Conservation (phyloP, 2,888 invertebrate genomes). For the Chrysolina americana region DNA sequence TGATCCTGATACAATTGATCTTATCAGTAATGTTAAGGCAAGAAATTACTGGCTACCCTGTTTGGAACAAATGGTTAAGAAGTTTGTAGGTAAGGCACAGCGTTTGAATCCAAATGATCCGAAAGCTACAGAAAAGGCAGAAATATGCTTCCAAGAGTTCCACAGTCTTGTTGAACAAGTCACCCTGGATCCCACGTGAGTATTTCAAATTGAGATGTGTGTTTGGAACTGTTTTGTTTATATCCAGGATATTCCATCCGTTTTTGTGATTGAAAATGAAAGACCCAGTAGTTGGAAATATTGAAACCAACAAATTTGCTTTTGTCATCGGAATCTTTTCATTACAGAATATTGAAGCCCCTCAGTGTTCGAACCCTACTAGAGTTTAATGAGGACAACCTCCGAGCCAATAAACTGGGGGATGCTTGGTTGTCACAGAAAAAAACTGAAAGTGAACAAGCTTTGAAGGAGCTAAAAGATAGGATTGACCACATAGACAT, state of each 20-base stretch:
- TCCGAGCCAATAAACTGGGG: slow-evolving; percentile 92
- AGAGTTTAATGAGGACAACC: slow-evolving; percentile 92
- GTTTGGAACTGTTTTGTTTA: too few relatives aligned
- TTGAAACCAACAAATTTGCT: too few relatives aligned
- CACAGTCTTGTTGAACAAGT: slow-evolving; percentile 83
- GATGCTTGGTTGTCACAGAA: slow-evolving; percentile 92
- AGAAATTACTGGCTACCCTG: slow-evolving; percentile 94
- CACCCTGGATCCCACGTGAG: slow-evolving; percentile 86
- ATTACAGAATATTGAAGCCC: slow-evolving; percentile 72
- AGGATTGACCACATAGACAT: slow-evolving; percentile 81
- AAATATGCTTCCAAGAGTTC: slow-evolving; percentile 87
- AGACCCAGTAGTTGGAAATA: too few relatives aligned
- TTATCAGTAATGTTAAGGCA: slow-evolving; percentile 88
- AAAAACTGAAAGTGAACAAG: slow-evolving; percentile 87
- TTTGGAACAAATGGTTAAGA: slow-evolving; percentile 88
- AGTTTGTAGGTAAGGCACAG: slow-evolving; percentile 88
- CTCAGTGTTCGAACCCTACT: slow-evolving; percentile 91
- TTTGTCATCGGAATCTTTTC: slow-evolving; percentile 6
- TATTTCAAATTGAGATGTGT: not conserved
- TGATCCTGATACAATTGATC: slow-evolving; percentile 92
- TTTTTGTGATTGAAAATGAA: too few relatives aligned
- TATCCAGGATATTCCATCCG: too few relatives aligned
- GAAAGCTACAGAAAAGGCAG: slow-evolving; percentile 84
- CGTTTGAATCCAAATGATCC: slow-evolving; percentile 83
- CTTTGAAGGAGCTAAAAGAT: slow-evolving; percentile 78